These are phyloP conservation scores for Baccha elongata DNA, from an alignment of 2,888 invertebrate species.

Conservation along the genomic window DNA sequence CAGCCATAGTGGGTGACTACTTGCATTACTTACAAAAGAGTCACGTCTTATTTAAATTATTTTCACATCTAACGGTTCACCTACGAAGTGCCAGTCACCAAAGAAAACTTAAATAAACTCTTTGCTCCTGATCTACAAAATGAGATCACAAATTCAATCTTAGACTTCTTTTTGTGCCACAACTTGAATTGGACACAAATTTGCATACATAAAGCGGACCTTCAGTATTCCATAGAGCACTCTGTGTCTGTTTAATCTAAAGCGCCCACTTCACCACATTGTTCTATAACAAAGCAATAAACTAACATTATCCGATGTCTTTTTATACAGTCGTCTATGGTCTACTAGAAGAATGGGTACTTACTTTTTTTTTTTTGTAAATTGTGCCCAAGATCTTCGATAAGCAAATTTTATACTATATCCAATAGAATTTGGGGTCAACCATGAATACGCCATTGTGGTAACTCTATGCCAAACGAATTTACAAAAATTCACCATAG, in stretches of 20 bases:
- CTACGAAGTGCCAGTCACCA: not conserved
- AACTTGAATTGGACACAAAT: slow-evolving; percentile 59
- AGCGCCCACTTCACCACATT: slow-evolving; percentile 42
- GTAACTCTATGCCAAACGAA: slow-evolving; percentile 45
- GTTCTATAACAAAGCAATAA: slow-evolving; percentile 35
- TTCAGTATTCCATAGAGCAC: slow-evolving; percentile 45
- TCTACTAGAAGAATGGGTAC: slow-evolving; percentile 16
- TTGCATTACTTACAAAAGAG: slow-evolving; percentile 45
- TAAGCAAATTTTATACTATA: slow-evolving; percentile 35
- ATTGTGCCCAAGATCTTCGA: slow-evolving; percentile 42
- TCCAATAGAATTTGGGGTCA: slow-evolving; percentile 49
- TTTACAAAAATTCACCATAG: slow-evolving; percentile 42
- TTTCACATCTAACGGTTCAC: slow-evolving; percentile 43
- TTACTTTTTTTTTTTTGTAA: slow-evolving; percentile 25
- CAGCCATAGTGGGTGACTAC: slow-evolving; percentile 20
- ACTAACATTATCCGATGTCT: slow-evolving; percentile 37
- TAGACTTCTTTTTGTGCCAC: slow-evolving; percentile 8
- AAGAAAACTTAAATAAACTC: slow-evolving; percentile 8
- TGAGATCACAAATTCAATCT: slow-evolving; percentile 43
- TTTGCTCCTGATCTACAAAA: slow-evolving; percentile 41
- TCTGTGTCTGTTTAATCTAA: not conserved
- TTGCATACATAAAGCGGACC: slow-evolving; percentile 59
- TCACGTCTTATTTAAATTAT: slow-evolving; percentile 67
- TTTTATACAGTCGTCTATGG: not conserved
- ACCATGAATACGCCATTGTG: slow-evolving; percentile 43